Evolutionary conservation across 2,113 vertebrate genomes (phyloP), one percentile per base, ranked within the genome.

Genomic region (Lipophrys pholis): DNA sequence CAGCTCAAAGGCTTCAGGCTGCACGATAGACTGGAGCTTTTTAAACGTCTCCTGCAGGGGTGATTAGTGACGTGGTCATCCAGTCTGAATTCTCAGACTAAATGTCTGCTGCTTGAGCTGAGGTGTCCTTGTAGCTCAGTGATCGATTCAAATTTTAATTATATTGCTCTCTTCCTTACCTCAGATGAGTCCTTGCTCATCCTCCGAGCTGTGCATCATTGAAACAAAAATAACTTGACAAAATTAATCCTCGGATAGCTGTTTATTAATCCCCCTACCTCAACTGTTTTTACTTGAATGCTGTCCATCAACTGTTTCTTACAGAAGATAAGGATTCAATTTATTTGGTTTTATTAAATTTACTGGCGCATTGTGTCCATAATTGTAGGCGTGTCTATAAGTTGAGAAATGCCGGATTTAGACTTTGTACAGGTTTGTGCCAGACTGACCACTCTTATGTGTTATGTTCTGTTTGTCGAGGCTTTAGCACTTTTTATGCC

Each of bases 1-100:
- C 42, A 39, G 74, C 81, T 83, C 59, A 52, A 48, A 58, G 58
- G 78, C 74, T 82, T 52, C 45, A 50, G 80, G 70, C 82, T 55
- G 16, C 35, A 5, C 3, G 30, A 83, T 69, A 43, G 78, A 73
- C 81, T 46, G 17, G 68, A 74, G 69, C 57, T 45, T 73, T 76
- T 81, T 43, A 43, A 63, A 75, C 49, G 43, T 73, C 48, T 78
- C 70, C 84, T 82, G 56, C 66, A 71, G 82, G 76, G 70, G 40
- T 52, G 66, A 84, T 86, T 87, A 81, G 71, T 48, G 51, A 75
- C 54, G 39, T 70, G 73, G 73, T 54, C 80, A 59, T 57, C 60
- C 43, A 38, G 77, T 10, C 62, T 42, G 48, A 69, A 76, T 82
- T 70, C 70, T 79, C 75, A 39, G 73, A 77, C 77, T 36, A 35